A percentile compares a stretch with the other conserved stretches of the same genome.
Evolutionary conservation across 2,113 vertebrate species (phyloP).

Genomic region (Conger conger): DNA sequence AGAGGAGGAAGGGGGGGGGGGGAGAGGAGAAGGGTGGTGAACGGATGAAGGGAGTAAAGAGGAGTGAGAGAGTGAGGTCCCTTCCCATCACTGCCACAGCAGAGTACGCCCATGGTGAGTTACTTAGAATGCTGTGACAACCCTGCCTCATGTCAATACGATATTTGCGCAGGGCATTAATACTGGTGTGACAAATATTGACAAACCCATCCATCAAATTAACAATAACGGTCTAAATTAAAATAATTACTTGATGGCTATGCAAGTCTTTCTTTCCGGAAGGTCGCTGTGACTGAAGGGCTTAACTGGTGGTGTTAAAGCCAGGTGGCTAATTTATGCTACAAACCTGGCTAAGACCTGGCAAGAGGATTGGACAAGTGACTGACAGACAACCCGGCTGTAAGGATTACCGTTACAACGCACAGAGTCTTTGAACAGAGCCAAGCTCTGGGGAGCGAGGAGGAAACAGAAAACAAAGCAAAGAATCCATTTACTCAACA

Average conservation of each 20-base stretch:
- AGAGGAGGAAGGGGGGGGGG: constrained; percentile 29
- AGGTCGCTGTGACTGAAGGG: background rate
- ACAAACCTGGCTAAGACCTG: constrained; percentile 3
- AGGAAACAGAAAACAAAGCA: background rate
- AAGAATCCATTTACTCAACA: background rate
- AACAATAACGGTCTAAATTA: background rate
- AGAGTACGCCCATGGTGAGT: background rate
- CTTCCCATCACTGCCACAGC: constrained; percentile 43
- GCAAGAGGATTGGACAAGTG: background rate
- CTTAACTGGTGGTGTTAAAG: background rate
- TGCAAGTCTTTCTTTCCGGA: background rate
- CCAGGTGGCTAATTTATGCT: background rate
- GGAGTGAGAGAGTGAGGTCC: constrained; percentile 11
- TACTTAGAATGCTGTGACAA: background rate
- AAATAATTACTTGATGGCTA: background rate
- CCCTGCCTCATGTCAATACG: background rate
- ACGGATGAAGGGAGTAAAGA: background rate
- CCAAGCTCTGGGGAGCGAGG: background rate
- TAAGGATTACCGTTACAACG: background rate
- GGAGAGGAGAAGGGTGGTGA: constrained; percentile 28
- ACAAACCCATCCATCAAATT: background rate
- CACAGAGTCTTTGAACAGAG: background rate
- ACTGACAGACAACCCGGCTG: background rate
- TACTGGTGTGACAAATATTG: background rate
- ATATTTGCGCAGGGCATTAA: background rate